A percentile compares a stretch with the other conserved stretches of the same genome.
These are phyloP conservation scores for Xenotilapia flavipinnis DNA, from an alignment of 2,113 vertebrate species.

Conservation along the genomic window DNA sequence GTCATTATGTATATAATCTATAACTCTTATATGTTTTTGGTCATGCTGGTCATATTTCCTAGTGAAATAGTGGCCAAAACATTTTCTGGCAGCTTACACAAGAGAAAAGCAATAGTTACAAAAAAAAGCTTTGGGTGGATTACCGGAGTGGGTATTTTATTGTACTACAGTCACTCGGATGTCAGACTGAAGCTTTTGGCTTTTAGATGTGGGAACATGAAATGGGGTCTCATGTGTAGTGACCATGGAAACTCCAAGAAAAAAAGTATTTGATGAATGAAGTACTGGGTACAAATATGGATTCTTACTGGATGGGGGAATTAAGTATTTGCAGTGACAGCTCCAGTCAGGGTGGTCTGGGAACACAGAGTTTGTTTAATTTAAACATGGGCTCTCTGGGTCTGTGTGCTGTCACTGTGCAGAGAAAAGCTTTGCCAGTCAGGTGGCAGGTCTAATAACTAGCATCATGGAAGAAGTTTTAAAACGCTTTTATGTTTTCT, in stretches of 20 bases:
- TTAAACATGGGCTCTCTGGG: constrained; percentile 37
- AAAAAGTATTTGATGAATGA: neutral
- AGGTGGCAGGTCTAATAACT: neutral
- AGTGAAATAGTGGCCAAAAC: neutral
- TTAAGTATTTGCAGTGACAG: constrained; percentile 36
- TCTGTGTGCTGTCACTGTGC: constrained; percentile 34
- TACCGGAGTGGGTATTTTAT: neutral
- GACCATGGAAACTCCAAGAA: neutral
- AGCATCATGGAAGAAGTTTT: neutral
- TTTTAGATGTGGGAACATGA: neutral
- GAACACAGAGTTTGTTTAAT: constrained; percentile 32
- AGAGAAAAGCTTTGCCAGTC: constrained; percentile 9
- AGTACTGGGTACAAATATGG: constrained; percentile 21
- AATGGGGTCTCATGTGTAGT: neutral
- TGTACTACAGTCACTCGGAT: neutral
- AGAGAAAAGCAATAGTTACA: neutral
- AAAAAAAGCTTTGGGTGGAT: neutral
- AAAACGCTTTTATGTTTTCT: neutral
- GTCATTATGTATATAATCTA: neutral
- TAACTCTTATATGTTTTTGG: neutral
- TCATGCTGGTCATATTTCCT: neutral
- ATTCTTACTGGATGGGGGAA: neutral
- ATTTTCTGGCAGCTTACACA: neutral
- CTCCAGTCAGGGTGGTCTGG: constrained; percentile 50
- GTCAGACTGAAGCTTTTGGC: neutral